Base-by-base conservation (phyloP, 2,888 invertebrate genomes). In the Acleris laterana region DNA sequence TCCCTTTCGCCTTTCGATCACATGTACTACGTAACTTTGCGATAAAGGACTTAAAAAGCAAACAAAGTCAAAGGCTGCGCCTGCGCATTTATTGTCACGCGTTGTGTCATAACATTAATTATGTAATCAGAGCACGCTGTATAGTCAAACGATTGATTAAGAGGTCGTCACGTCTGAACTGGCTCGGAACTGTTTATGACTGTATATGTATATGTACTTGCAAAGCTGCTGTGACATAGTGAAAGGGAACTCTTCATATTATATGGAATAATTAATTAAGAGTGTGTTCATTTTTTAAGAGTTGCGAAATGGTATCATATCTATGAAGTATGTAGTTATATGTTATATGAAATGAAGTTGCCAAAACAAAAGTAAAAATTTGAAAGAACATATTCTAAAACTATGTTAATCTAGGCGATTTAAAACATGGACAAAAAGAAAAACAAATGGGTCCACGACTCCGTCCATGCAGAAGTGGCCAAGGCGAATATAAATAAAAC, bases 201-300 rank as follows among this genome's bases (percentile, higher is more conserved):
- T 68, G 71, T 64, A 72, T 69, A 70, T 68, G 71, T 64, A 72
- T 69, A 70, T 68, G 71, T 74, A 73, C 75, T 75, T 71, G 70
- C 64, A 62, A 4, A 38, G 38, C 13, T 64, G 68, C 63, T 55
- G 38, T 38, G 62, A 52, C 17, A n/a, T 2, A 52, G 61, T 61
- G 52, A 61, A 61, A 46, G 61, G 61, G 32, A 61, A 46, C n/a
- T 61, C 16, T 19, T 53, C 52, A 53, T 53, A 46, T 44, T 53
- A 5, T 25, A 61, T 46, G 19, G 19, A 19, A 32, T 46, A 44
- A 28, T 46, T 46, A 7, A 61, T 46, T 61, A 32, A 28, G 17
- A 44, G n/a, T 46, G 38, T 38, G 38, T 46, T 16, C 6, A 46
- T 46, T 46, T n/a, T n/a, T 38, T 13, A 13, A 38, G 3, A 38